phyloP scores from a whole-genome alignment of 2,888 invertebrate species.

The Agrochola litura region DNA sequence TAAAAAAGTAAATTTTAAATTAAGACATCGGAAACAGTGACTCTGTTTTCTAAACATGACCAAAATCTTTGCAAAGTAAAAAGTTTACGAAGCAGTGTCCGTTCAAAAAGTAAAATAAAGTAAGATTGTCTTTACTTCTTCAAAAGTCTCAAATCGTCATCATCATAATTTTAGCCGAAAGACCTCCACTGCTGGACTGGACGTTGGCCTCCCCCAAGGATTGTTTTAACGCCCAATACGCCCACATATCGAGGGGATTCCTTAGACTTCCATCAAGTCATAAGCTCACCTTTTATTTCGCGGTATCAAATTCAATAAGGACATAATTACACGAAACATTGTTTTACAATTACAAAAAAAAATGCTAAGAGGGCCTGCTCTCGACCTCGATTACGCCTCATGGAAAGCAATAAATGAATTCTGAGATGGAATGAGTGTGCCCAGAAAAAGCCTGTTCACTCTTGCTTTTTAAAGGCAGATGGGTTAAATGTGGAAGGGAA shows the following conservation, averaged over 20 bases:
- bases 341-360: no score
- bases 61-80: background rate
- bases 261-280: background rate
- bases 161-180: background rate
- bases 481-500: no score
- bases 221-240: background rate
- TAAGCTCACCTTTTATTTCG: background rate
- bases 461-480: no score
- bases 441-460: no score
- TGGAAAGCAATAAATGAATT: no score
- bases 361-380: no score
- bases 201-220: background rate
- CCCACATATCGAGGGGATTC: background rate
- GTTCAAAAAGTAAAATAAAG: background rate
- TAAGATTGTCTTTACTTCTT: no score
- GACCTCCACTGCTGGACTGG: background rate
- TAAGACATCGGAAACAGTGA: background rate
- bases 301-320: background rate
- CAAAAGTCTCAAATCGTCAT: no score
- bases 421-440: no score
- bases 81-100: background rate
- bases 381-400: no score
- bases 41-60: background rate
- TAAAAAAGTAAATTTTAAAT: slow-evolving; percentile 22
- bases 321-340: background rate